A percentile compares a stretch with the other conserved stretches of the same genome.
Conservation (phyloP, 2,888 invertebrate species). For the Spilosoma lubricipeda region DNA sequence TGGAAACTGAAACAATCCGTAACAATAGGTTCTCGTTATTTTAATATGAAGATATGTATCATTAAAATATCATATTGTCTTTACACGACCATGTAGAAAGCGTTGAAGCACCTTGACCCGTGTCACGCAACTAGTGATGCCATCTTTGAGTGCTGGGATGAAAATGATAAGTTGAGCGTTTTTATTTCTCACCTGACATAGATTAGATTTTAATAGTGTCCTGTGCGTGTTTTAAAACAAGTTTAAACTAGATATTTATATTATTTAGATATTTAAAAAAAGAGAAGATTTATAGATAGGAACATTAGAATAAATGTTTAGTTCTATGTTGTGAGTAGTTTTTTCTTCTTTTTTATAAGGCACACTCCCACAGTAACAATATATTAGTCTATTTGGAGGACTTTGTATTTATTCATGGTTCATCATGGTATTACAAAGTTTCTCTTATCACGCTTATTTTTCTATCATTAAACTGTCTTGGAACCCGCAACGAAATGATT, state of each 20-base stretch:
- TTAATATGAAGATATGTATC: slow-evolving; percentile 45
- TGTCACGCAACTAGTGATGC: slow-evolving; percentile 45
- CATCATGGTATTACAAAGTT: too few species aligned
- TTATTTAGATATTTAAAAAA: too few species aligned
- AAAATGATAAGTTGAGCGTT: slow-evolving; percentile 31
- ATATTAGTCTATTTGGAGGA: too few species aligned
- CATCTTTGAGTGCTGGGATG: slow-evolving; percentile 32
- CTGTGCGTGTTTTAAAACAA: slow-evolving; percentile 19
- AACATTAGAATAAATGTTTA: too few species aligned
- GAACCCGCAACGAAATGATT: too few species aligned
- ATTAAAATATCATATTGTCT: slow-evolving; percentile 55
- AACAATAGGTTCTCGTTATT: slow-evolving; percentile 21
- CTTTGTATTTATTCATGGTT: too few species aligned
- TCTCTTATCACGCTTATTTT: too few species aligned
- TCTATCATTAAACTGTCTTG: background rate
- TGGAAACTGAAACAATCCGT: background rate
- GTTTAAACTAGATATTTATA: too few species aligned
- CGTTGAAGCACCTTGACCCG: slow-evolving; percentile 50
- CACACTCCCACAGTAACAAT: too few species aligned
- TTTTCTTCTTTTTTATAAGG: background rate
- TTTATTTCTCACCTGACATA: slow-evolving; percentile 39
- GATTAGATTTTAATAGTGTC: slow-evolving; percentile 44
- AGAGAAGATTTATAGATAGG: too few species aligned
- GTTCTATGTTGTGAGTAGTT: slow-evolving; percentile 23
- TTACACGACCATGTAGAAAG: slow-evolving; percentile 55